Base-by-base conservation (phyloP, 2,888 invertebrate genomes). In the Drosophila fulvimacula region DNA sequence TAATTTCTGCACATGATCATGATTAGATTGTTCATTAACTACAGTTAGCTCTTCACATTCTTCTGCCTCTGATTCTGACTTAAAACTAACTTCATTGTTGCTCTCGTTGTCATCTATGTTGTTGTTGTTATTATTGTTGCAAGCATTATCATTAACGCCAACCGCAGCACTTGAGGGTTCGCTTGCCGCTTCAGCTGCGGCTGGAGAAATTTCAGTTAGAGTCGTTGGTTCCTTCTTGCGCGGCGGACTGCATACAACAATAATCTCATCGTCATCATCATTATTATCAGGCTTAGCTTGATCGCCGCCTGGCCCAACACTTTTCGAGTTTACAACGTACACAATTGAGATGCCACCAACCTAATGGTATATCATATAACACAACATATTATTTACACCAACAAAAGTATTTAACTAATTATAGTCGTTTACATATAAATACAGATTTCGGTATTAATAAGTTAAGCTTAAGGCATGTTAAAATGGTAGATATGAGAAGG, bases 231-330 rank as follows among this genome's bases (percentile, higher is more conserved):
- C 19, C 17, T 52, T 62, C 24, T 55, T 79, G 38, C 67, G 53
- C 2, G 69, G 69, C 6, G 82, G 82, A 76, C 82, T 85, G 65
- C 81, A 88, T 6, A 80, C 68, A 36, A 83, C 89, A 38, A 88
- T 82, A 44, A 88, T 80, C 46, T 88, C 81, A 36, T 79, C 86
- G 21, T 55, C 76, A 19, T 55, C 80, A 21, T 71, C 70, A 5
- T 79, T 61, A 11, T 65, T 38, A n/a, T 53, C 41, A 46, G 49
- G n/a, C 13, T 42, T 34, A 17, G 56, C 17, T 19, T 38, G 62
- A n/a, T 53, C 52, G 2, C 41, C 65, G 7, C 66, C 62, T 64
- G 51, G 57, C 39, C 51, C 57, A 51, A 67, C 27, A 61, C 56
- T 69, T 53, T 66, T 71, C 36, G 66, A 60, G 57, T 62, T 81